Base-by-base conservation (phyloP, 2,888 invertebrate genomes). In the Hypsopygia costalis region DNA sequence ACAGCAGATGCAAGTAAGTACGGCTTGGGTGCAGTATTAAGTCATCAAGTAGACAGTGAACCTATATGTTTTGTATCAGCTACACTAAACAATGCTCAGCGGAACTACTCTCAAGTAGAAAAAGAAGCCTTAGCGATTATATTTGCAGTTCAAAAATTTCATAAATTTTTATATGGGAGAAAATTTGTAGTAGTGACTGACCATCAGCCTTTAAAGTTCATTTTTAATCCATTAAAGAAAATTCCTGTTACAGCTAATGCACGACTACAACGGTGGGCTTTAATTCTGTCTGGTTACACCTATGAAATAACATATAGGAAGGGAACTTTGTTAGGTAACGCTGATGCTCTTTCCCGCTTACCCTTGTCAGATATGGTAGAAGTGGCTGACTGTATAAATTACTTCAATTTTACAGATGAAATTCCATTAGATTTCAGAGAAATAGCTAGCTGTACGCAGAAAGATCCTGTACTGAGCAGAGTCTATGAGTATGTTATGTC, bases 141-240 rank as follows among this genome's bases (percentile, higher is more conserved):
- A n/a, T 49, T 40, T 41, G 49, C 46, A 11, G 40, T 49, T 11
- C 21, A 43, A 42, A 45, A 46, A 11, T 40, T 40, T 37, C 48
- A 49, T 37, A 43, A 49, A 30, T n/a, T n/a, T n/a, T n/a, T 49
- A 25, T 46, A 42, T 43, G 48, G 48, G 4, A 25, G 43, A 25
- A 41, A 40, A 21, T 44, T 46, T 38, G 11, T 34, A 7, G 11
- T 49, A 9, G 46, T 45, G 1, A 45, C 38, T 25, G 46, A 46
- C 28, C 38, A 49, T 29, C 38, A 45, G 25, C 45, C 48, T 6
- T 21, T 45, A 11, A 39, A 41, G 16, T 41, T 36, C 36, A 41
- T 43, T 9, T 46, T 44, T 43, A 41, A 44, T 12, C 40, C 44
- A 5, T 5, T 37, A 6, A 46, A 38, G n/a, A 44, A 37, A 37